A percentile compares a stretch with the other conserved stretches of the same genome.
Evolutionary conservation across 1,140 invertebrate genomes (phyloP).

Genomic region (Drosophila athabasca): DNA sequence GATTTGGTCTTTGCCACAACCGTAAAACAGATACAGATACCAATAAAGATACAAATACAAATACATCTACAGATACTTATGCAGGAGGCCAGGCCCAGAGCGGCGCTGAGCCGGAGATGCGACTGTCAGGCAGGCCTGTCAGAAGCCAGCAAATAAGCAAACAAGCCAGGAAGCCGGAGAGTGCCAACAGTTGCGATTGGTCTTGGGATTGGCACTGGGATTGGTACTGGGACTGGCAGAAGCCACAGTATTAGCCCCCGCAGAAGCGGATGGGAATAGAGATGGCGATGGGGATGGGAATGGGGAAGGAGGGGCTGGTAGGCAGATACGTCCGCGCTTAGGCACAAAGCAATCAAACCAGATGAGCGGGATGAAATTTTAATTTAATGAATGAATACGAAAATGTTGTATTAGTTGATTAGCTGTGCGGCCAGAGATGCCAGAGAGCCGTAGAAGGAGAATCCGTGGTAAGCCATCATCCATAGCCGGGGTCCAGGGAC

Average conservation of each 20-base stretch:
- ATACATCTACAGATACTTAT: constrained; percentile 38
- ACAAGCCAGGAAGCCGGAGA: constrained; percentile 55
- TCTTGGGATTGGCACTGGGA: constrained; percentile 62
- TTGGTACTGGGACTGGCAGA: constrained; percentile 19
- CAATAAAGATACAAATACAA: constrained; percentile 30
- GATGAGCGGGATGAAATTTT: constrained; percentile 81
- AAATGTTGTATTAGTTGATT: constrained; percentile 78
- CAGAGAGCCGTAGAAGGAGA: constrained; percentile 9
- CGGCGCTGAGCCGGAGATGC: constrained; percentile 25
- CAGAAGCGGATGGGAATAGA: constrained; percentile 6
- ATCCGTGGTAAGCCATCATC: background rate
- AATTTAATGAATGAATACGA: constrained; percentile 80
- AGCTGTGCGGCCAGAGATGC: constrained; percentile 43
- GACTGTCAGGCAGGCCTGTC: constrained; percentile 37
- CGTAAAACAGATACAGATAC: constrained; percentile 25
- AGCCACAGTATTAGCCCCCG: constrained; percentile 29
- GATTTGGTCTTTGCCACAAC: constrained; percentile 30
- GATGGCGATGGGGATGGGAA: no score
- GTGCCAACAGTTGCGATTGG: constrained; percentile 75
- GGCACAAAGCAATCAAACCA: constrained; percentile 76
- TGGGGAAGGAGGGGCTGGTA: background rate
- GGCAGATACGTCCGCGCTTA: constrained; percentile 54
- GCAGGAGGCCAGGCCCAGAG: background rate
- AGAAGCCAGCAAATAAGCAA: constrained; percentile 41
- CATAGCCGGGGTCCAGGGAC: background rate